These are phyloP conservation scores for Marmota flaviventris DNA, from an alignment of 2,113 vertebrate species.

Conservation along the genomic window DNA sequence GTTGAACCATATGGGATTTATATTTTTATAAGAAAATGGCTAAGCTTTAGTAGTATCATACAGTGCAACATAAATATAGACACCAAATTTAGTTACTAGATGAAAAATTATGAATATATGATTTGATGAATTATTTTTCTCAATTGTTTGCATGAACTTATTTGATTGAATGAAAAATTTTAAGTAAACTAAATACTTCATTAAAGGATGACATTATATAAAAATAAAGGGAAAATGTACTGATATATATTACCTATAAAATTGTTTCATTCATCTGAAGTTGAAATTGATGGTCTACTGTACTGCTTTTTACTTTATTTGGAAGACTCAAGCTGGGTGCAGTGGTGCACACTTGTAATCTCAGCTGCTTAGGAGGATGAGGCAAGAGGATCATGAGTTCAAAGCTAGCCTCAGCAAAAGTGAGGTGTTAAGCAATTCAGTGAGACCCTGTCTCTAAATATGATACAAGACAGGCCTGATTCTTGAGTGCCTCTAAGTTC, in stretches of 20 bases:
- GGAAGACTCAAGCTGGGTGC: background rate
- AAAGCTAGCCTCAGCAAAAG: no score
- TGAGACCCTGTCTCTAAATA: no score
- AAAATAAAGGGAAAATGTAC: background rate
- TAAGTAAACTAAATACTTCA: background rate
- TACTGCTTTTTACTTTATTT: conserved; percentile 26
- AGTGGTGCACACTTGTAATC: no score
- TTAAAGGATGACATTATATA: background rate
- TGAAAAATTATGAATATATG: background rate
- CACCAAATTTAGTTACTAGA: background rate
- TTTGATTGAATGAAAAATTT: background rate
- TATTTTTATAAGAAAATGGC: background rate
- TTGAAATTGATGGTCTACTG: background rate
- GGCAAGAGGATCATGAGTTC: no score
- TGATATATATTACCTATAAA: background rate
- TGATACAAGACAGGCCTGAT: no score
- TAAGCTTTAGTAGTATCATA: background rate
- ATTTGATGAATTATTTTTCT: conserved; percentile 1
- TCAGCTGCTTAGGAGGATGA: no score
- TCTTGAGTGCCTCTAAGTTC: no score
- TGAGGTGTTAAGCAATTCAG: no score
- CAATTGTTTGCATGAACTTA: background rate
- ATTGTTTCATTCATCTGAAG: background rate
- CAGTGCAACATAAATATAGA: background rate
- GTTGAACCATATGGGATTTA: conserved; percentile 1